Percentiles rank a stretch among this genome's conserved stretches.
Conservation (phyloP, 2,888 invertebrate genomes). For the Gisinianus flammeolus region DNA sequence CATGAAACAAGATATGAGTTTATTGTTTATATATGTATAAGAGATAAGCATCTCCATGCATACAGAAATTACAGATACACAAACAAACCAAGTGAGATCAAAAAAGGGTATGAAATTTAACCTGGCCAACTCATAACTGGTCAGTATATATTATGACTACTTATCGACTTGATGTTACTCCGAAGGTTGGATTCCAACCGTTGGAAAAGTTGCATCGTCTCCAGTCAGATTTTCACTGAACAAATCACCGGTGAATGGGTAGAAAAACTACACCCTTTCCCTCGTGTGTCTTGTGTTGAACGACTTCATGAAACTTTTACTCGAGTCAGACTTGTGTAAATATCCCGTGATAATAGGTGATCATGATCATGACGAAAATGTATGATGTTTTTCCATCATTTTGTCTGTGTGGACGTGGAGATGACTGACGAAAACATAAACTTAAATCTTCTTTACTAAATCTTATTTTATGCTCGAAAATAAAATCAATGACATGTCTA, state of each 20-base stretch:
- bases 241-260: too few species aligned
- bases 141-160: conserved; percentile 15
- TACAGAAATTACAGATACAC: neutral
- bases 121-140: neutral
- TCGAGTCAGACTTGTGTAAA: neutral
- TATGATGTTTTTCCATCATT: neutral
- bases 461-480: neutral
- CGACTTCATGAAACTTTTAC: neutral
- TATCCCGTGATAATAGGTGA: neutral
- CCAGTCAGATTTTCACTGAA: neutral
- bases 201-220: neutral
- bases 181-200: neutral
- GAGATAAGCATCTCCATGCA: too few species aligned
- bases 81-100: neutral
- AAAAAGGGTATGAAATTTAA: neutral
- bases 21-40: too few species aligned
- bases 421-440: neutral
- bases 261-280: neutral
- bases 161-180: conserved; percentile 17
- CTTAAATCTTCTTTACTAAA: neutral
- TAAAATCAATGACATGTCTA: too few species aligned
- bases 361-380: conserved; percentile 8
- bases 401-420: neutral
- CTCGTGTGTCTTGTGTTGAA: neutral
- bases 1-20: too few species aligned